These are phyloP conservation scores for Psittacula derbiana DNA, from an alignment of 2,797 vertebrate species.

Conservation along the genomic window DNA sequence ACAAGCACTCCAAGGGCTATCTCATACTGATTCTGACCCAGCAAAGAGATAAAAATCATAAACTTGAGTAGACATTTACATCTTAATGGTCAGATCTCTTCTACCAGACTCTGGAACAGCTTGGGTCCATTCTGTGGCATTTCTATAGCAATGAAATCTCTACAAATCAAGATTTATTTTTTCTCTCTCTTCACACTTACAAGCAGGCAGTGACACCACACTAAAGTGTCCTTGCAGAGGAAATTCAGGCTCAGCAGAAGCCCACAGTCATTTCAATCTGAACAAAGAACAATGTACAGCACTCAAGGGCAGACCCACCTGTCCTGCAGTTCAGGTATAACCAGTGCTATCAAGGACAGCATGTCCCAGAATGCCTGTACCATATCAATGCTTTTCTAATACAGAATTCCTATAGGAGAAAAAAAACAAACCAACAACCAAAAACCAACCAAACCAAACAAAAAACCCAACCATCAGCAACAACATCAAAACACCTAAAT, in stretches of 20 bases:
- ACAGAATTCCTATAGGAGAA: neutral
- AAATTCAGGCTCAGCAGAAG: neutral
- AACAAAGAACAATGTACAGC: neutral
- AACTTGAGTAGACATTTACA: accelerated
- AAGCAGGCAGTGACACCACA: neutral
- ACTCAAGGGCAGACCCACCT: neutral
- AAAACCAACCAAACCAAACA: too few relatives aligned
- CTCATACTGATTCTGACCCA: neutral
- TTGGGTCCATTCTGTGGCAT: neutral
- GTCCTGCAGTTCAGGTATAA: neutral
- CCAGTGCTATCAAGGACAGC: neutral
- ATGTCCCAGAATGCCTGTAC: neutral
- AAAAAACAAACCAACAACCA: too few relatives aligned
- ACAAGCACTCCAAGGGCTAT: neutral
- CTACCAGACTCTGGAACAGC: neutral
- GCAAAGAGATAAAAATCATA: neutral
- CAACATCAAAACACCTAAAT: neutral
- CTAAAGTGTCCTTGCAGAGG: neutral
- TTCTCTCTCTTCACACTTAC: neutral
- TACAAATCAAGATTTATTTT: neutral
- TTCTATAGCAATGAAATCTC: neutral
- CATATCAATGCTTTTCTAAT: neutral
- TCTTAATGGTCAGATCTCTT: neutral
- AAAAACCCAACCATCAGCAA: accelerated
- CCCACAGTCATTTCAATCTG: accelerated